These are phyloP conservation scores for Plumapathes pennacea DNA, from an alignment of 92 coral and sea anemone genomes.

Conservation along the genomic window DNA sequence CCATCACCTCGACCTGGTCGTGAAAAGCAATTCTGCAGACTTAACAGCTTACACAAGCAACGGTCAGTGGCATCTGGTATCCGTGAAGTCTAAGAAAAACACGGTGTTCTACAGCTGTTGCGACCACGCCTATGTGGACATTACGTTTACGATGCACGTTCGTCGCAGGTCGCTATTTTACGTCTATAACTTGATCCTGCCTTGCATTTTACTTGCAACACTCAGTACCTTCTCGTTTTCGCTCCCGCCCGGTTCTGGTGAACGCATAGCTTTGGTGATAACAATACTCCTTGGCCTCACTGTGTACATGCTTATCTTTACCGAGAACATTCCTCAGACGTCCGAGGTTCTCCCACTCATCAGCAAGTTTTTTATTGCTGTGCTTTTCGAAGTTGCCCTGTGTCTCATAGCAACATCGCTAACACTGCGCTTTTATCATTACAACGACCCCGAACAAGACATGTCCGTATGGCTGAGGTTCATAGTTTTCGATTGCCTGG, in stretches of 20 bases:
- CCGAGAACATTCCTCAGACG: slow-evolving; percentile 85
- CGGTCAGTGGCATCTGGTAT: slow-evolving; percentile 84
- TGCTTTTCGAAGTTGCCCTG: slow-evolving; percentile 71
- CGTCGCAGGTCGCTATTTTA: slow-evolving; percentile 81
- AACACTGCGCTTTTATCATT: slow-evolving; percentile 75
- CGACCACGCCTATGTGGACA: slow-evolving; percentile 61
- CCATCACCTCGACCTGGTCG: slow-evolving; percentile 56
- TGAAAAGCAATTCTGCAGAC: slow-evolving; percentile 61
- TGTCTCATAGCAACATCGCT: slow-evolving; percentile 80
- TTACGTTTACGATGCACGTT: slow-evolving; percentile 73
- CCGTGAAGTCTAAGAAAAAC: slow-evolving; percentile 54
- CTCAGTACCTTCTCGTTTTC: slow-evolving; percentile 81
- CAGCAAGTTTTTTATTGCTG: slow-evolving; percentile 78
- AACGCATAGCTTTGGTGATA: slow-evolving; percentile 82
- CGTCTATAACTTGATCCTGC: slow-evolving; percentile 82
- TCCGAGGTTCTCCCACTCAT: slow-evolving; percentile 83
- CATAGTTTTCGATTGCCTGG: slow-evolving; percentile 56
- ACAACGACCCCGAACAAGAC: slow-evolving; percentile 58
- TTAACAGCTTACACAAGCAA: slow-evolving; percentile 79
- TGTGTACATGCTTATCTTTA: slow-evolving; percentile 93
- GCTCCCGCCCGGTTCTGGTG: slow-evolving; percentile 90
- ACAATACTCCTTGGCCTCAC: slow-evolving; percentile 87
- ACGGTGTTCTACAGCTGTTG: slow-evolving; percentile 78
- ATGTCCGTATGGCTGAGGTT: slow-evolving; percentile 58
- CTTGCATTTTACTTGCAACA: slow-evolving; percentile 76